Percentiles rank a stretch among this genome's conserved stretches.
phyloP scores from a whole-genome alignment of 2,113 vertebrate genomes.

The Ptyas mucosa region DNA sequence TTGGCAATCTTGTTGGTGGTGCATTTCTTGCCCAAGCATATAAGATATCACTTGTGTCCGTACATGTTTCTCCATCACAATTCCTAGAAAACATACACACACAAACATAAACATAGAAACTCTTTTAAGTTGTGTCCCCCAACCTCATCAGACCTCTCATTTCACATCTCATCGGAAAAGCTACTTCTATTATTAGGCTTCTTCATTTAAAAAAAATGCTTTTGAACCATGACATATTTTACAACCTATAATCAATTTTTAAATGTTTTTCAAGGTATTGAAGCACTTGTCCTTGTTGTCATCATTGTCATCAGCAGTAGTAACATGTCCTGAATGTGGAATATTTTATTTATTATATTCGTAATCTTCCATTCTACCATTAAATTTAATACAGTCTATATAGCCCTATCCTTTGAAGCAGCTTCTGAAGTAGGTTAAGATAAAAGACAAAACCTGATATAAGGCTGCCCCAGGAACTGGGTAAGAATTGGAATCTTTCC shows the following conservation, averaged over 20 bases:
- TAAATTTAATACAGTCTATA: not conserved
- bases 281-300: not conserved
- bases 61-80: constrained; percentile 90
- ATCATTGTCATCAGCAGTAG: not conserved
- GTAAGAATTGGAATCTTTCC: not conserved
- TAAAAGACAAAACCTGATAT: not conserved
- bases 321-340: not conserved
- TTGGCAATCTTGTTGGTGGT: constrained; percentile 86
- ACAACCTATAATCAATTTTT: not conserved
- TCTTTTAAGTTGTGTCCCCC: not conserved
- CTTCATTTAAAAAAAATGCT: not conserved
- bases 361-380: not conserved
- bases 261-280: not conserved
- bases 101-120: not conserved
- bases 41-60: constrained; percentile 85
- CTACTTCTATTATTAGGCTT: not conserved
- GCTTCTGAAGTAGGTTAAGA: not conserved
- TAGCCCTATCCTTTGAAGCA: not conserved
- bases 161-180: not conserved
- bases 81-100: constrained; percentile 72
- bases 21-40: constrained; percentile 97
- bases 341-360: not conserved
- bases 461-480: not conserved
- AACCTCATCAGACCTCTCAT: not conserved
- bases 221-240: not conserved